These are phyloP conservation scores for Clarias laeviceps DNA, from an alignment of 2,797 vertebrate genomes.

Conservation along the genomic window DNA sequence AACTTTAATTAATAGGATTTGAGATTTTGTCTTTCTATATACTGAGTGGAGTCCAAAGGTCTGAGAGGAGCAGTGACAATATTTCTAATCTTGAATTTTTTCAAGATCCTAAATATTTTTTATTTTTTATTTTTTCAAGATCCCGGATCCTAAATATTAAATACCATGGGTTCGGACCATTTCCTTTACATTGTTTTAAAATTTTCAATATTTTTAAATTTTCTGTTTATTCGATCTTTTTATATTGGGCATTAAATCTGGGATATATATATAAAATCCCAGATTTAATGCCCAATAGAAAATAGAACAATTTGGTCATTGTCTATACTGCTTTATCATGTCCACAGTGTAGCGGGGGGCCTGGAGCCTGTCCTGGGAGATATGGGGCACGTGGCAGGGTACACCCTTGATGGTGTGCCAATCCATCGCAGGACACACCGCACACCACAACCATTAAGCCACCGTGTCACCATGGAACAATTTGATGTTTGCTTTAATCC, in stretches of 20 bases:
- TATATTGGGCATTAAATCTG: background rate
- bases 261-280: background rate
- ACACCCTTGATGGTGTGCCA: no score
- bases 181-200: background rate
- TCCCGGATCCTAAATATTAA: background rate
- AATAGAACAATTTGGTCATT: no score
- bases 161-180: no score
- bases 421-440: no score
- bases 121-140: no score
- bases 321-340: no score
- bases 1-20: background rate
- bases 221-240: background rate
- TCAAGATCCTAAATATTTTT: background rate
- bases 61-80: background rate
- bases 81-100: background rate
- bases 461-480: background rate
- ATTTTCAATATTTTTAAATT: background rate
- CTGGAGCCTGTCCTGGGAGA: no score
- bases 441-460: no score
- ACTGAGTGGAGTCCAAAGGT: background rate
- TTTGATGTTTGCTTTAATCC: background rate
- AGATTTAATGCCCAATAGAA: background rate
- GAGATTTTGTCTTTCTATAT: background rate
- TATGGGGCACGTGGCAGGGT: no score
- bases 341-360: no score